These are phyloP conservation scores for Phrynosoma blainvillii DNA, from an alignment of 2,113 vertebrate species.

Conservation along the genomic window DNA sequence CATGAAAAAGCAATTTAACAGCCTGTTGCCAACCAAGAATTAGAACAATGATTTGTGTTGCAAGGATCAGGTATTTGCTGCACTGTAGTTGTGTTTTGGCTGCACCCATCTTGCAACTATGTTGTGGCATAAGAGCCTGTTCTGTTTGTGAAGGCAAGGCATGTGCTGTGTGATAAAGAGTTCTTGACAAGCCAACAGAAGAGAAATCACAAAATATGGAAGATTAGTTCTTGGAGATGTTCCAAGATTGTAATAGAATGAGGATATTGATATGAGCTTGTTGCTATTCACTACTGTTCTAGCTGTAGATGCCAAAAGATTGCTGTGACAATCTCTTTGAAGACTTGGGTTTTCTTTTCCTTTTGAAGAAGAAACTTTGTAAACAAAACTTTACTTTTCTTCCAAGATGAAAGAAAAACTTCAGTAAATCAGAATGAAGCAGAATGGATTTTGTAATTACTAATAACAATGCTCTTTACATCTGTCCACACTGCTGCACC, in stretches of 20 bases:
- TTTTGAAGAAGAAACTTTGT: slow-evolving; percentile 32
- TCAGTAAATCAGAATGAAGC: neutral
- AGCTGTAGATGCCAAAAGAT: slow-evolving; percentile 20
- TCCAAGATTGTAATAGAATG: slow-evolving; percentile 29
- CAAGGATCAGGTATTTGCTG: neutral
- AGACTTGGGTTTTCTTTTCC: slow-evolving; percentile 2
- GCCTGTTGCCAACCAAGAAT: neutral
- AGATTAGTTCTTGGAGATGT: slow-evolving; percentile 22
- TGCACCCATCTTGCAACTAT: neutral
- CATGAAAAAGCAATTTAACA: too few relatives aligned
- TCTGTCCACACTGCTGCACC: neutral
- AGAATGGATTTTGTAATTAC: neutral
- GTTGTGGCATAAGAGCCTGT: neutral
- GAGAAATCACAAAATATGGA: slow-evolving; percentile 36
- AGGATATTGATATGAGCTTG: slow-evolving; percentile 9
- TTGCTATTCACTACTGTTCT: neutral
- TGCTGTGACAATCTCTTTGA: slow-evolving; percentile 17
- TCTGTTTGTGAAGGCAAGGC: slow-evolving; percentile 18
- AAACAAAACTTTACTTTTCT: slow-evolving; percentile 27
- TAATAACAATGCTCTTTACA: neutral
- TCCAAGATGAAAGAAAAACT: slow-evolving; percentile 22
- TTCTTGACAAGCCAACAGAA: slow-evolving; percentile 23
- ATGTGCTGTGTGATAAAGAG: slow-evolving; percentile 22
- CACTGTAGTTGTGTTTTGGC: neutral
- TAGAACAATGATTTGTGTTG: neutral